Conservation (phyloP, 1,140 invertebrate genomes). For the Drosophila biarmipes region DNA sequence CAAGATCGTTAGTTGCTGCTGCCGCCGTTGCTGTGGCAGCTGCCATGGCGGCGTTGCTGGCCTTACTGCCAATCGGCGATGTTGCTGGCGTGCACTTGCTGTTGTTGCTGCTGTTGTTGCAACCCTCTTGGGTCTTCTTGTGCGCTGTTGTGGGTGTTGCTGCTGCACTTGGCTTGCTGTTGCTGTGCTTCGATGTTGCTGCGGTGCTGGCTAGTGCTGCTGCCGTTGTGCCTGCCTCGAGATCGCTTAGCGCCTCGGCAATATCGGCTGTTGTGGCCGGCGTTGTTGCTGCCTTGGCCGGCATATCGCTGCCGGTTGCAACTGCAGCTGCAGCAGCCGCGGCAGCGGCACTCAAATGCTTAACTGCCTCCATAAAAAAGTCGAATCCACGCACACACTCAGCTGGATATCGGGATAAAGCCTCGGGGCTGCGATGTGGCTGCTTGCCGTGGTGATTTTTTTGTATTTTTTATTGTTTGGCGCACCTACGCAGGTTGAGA, state of each 20-base stretch:
- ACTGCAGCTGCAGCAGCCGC: slow-evolving; percentile 39
- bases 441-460: slow-evolving; percentile 31
- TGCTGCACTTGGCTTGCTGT: slow-evolving; percentile 10
- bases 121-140: slow-evolving; percentile 18
- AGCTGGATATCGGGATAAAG: slow-evolving; percentile 67
- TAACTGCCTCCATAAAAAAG: slow-evolving; percentile 73
- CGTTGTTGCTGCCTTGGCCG: slow-evolving; percentile 19
- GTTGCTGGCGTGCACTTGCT: slow-evolving; percentile 14
- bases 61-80: slow-evolving; percentile 29
- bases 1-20: slow-evolving; percentile 79
- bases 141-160: slow-evolving; percentile 16
- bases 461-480: slow-evolving; percentile 76
- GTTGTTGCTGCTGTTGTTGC: slow-evolving; percentile 12
- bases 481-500: slow-evolving; percentile 75
- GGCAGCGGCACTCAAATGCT: slow-evolving; percentile 76
- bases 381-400: slow-evolving; percentile 72
- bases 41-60: slow-evolving; percentile 64
- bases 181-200: slow-evolving; percentile 17
- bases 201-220: slow-evolving; percentile 12
- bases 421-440: slow-evolving; percentile 21
- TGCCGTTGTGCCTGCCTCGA: slow-evolving; percentile 21
- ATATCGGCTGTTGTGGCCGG: slow-evolving; percentile 12
- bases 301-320: slow-evolving; percentile 33
- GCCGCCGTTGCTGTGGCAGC: slow-evolving; percentile 67
- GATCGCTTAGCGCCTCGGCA: slow-evolving; percentile 24